phyloP scores from a whole-genome alignment of 2,888 invertebrate genomes.

The Amaurobius ferox region DNA sequence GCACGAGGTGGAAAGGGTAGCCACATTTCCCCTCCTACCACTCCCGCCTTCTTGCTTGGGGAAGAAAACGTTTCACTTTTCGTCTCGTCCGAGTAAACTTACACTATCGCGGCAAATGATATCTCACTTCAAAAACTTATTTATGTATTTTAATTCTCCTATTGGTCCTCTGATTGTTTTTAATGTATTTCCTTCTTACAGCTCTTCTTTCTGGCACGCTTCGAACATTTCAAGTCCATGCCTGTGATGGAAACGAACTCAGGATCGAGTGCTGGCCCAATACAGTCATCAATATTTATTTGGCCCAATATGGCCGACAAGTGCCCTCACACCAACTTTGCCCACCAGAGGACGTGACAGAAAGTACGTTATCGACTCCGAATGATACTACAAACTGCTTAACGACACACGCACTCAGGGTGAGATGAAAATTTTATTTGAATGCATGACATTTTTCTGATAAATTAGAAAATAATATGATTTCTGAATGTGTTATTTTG shows the following conservation, averaged over 20 bases:
- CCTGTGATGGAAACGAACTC: slow-evolving; percentile 93
- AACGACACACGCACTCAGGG: slow-evolving; percentile 76
- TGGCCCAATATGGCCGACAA: slow-evolving; percentile 91
- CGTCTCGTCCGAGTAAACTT: too few species aligned
- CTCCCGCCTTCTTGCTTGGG: too few species aligned
- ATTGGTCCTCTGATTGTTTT: too few species aligned
- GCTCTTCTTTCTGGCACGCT: slow-evolving; percentile 93
- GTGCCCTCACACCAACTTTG: slow-evolving; percentile 78
- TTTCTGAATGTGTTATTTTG: too few species aligned
- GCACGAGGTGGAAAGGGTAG: too few species aligned
- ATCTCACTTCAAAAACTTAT: too few species aligned
- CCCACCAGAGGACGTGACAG: slow-evolving; percentile 73
- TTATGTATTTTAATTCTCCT: too few species aligned
- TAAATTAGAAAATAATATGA: too few species aligned
- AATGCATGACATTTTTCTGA: background rate
- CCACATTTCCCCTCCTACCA: too few species aligned
- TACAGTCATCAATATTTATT: slow-evolving; percentile 92
- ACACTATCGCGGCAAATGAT: too few species aligned
- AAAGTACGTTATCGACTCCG: background rate
- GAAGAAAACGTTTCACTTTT: too few species aligned
- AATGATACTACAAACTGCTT: slow-evolving; percentile 76
- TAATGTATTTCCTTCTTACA: too few species aligned
- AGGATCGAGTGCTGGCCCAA: slow-evolving; percentile 92
- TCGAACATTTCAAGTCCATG: slow-evolving; percentile 91
- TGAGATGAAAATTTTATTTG: slow-evolving; percentile 64